Conservation (phyloP, 2,888 invertebrate genomes). For the Harpagoxenus sublaevis region DNA sequence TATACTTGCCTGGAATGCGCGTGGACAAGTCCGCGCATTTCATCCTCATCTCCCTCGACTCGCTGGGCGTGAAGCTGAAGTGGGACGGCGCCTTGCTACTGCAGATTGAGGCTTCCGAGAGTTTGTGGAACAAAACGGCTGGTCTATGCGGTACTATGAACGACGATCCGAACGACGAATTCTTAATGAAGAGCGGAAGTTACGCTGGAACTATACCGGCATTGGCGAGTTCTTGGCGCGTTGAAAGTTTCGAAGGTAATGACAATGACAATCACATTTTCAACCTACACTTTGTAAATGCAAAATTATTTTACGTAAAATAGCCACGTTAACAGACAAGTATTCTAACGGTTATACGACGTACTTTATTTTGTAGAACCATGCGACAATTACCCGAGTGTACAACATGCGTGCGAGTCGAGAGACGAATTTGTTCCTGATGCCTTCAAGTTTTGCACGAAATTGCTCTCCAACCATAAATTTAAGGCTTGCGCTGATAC, state of each 20-base stretch:
- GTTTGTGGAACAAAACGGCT: conserved; percentile 92
- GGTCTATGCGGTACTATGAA: conserved; percentile 94
- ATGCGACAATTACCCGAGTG: conserved; percentile 88
- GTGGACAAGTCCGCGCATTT: conserved; percentile 91
- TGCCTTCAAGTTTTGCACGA: conserved; percentile 89
- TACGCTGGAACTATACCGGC: conserved; percentile 86
- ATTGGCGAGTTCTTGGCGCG: conserved; percentile 89
- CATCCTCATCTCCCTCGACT: conserved; percentile 90
- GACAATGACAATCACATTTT: background rate
- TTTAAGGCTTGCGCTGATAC: conserved; percentile 90
- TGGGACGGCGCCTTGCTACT: conserved; percentile 91
- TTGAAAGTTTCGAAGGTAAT: conserved; percentile 87
- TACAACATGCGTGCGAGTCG: conserved; percentile 87
- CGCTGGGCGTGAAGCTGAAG: conserved; percentile 90
- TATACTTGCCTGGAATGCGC: conserved; percentile 91
- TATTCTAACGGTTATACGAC: background rate
- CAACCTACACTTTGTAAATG: background rate
- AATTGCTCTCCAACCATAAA: conserved; percentile 89
- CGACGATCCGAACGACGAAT: conserved; percentile 90
- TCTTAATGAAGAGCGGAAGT: conserved; percentile 89
- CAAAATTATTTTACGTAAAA: background rate
- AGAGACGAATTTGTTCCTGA: conserved; percentile 82
- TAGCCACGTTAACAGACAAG: background rate
- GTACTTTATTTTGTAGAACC: conserved; percentile 85
- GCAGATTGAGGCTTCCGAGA: conserved; percentile 90